Evolutionary conservation across 2,113 vertebrate genomes (phyloP).

Genomic region (Atrichornis clamosus): DNA sequence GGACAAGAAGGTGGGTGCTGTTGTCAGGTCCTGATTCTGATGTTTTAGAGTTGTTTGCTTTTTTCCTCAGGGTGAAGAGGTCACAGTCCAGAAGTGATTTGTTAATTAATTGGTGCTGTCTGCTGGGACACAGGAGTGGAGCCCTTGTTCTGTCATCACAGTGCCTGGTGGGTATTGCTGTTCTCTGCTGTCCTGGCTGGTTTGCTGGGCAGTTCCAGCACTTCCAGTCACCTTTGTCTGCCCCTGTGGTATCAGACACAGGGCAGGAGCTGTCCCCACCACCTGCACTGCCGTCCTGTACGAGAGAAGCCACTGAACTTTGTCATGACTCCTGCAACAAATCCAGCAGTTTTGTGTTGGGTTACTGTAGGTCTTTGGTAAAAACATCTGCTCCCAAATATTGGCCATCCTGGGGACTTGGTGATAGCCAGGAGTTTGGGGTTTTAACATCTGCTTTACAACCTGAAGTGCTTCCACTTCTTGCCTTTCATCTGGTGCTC

Average conservation of each 20-base stretch:
- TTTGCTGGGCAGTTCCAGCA: background rate
- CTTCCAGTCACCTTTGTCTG: background rate
- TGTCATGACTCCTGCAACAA: background rate
- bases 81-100: background rate
- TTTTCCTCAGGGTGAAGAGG: background rate
- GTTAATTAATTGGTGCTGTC: background rate
- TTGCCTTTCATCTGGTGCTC: background rate
- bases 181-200: background rate
- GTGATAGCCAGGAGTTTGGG: background rate
- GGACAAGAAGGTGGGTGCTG: background rate
- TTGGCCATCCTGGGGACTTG: background rate
- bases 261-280: background rate
- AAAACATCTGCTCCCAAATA: background rate
- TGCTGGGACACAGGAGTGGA: background rate
- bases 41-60: background rate
- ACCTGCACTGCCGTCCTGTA: background rate
- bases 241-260: background rate
- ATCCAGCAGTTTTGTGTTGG: background rate
- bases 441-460: background rate
- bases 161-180: background rate
- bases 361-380: fast-evolving
- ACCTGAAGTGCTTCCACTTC: background rate
- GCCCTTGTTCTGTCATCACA: background rate
- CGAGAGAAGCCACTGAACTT: background rate
- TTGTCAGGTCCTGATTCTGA: background rate